A percentile compares a stretch with the other conserved stretches of the same genome.
These are phyloP conservation scores for Exephanes ischioxanthus DNA, from an alignment of 2,888 invertebrate genomes.

Conservation along the genomic window DNA sequence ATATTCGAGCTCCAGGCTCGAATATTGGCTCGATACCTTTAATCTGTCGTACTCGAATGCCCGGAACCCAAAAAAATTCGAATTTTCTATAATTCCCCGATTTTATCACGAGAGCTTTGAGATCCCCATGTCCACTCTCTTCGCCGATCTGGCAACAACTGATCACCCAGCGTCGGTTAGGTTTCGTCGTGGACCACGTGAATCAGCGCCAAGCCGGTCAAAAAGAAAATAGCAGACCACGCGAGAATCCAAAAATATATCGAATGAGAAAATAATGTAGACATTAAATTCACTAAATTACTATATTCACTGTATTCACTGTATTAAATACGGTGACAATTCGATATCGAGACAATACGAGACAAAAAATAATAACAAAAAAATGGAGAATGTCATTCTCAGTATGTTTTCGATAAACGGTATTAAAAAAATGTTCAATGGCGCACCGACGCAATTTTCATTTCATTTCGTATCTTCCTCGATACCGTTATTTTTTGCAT, in stretches of 20 bases:
- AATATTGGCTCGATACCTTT: background rate
- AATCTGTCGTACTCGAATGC: background rate
- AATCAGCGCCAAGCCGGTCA: too few relatives aligned
- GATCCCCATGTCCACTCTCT: background rate
- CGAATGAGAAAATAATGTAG: too few relatives aligned
- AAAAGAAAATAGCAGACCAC: too few relatives aligned
- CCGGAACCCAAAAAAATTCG: background rate
- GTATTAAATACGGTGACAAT: too few relatives aligned
- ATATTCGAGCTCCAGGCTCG: too few relatives aligned
- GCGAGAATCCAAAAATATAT: too few relatives aligned
- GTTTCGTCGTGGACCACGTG: too few relatives aligned
- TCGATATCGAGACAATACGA: background rate
- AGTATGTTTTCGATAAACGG: constrained; percentile 17
- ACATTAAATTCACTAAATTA: too few relatives aligned
- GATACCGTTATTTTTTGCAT: too few relatives aligned
- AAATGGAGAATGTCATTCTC: constrained; percentile 3
- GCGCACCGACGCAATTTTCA: background rate
- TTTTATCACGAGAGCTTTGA: background rate
- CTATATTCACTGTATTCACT: too few relatives aligned
- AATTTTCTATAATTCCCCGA: background rate
- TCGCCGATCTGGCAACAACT: background rate
- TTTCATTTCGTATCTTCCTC: constrained; percentile 3
- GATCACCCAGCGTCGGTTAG: too few relatives aligned
- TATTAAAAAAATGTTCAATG: background rate
- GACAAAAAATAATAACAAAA: background rate